Conservation (phyloP, 2,113 vertebrate species). For the Bucco capensis region DNA sequence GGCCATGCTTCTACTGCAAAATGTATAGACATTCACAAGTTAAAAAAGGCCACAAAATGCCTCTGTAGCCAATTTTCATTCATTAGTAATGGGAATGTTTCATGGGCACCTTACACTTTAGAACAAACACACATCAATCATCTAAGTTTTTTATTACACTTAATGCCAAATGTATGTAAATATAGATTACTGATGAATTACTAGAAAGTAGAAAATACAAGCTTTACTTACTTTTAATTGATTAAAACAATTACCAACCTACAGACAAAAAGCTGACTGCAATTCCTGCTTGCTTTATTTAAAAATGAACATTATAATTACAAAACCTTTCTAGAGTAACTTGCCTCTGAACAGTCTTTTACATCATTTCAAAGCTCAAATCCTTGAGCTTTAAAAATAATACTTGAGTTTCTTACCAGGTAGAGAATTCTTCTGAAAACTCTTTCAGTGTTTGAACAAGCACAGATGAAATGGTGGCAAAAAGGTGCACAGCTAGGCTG, state of each 20-base stretch:
- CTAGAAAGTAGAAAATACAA: background rate
- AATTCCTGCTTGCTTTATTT: background rate
- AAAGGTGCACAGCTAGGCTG: conserved; percentile 41
- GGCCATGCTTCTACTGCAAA: background rate
- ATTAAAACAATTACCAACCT: conserved; percentile 31
- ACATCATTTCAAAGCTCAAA: conserved; percentile 26
- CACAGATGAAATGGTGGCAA: conserved; percentile 7
- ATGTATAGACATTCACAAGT: background rate
- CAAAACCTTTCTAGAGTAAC: conserved; percentile 27
- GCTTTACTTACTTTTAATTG: background rate
- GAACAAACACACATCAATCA: background rate
- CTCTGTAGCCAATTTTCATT: background rate
- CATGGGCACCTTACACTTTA: background rate
- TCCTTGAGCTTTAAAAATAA: conserved; percentile 49
- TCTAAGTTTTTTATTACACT: background rate
- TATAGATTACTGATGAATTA: background rate
- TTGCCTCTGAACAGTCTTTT: conserved; percentile 3
- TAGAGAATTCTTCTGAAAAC: conserved; percentile 11
- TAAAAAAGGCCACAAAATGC: background rate
- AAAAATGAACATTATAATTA: conserved; percentile 15
- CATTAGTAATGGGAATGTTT: background rate
- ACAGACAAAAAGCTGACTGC: conserved; percentile 30
- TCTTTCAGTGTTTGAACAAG: conserved; percentile 4
- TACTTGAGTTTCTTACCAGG: background rate
- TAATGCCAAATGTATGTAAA: background rate